phyloP scores from a whole-genome alignment of 2,888 invertebrate species.

The Candidula unifasciata region DNA sequence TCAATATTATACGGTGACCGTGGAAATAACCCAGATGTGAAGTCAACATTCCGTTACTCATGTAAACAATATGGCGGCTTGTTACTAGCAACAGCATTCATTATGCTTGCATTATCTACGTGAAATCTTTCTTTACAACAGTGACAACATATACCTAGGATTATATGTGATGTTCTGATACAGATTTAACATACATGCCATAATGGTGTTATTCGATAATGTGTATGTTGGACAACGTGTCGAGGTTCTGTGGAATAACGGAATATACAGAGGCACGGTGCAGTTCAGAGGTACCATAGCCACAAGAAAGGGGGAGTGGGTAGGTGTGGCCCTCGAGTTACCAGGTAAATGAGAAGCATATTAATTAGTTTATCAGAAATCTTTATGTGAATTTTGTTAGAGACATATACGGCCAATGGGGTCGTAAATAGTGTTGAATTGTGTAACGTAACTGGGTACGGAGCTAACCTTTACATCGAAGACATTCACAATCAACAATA shows the following conservation, averaged over 20 bases:
- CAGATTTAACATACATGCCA: not conserved
- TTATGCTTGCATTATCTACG: too few relatives aligned
- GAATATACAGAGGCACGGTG: slow-evolving; percentile 69
- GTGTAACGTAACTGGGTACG: too few relatives aligned
- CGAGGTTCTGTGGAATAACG: slow-evolving; percentile 68
- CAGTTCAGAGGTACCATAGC: slow-evolving; percentile 73
- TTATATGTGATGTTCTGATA: not conserved
- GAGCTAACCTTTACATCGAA: too few relatives aligned
- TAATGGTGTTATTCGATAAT: slow-evolving; percentile 75
- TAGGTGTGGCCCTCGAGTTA: slow-evolving; percentile 72
- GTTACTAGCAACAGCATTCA: not conserved
- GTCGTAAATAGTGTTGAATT: too few relatives aligned
- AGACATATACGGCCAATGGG: too few relatives aligned
- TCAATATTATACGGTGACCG: too few relatives aligned
- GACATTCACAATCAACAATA: too few relatives aligned
- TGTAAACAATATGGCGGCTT: slow-evolving; percentile 52
- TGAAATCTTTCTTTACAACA: not conserved
- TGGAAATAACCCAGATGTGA: too few relatives aligned
- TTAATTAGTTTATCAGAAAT: too few relatives aligned
- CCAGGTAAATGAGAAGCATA: slow-evolving; percentile 60
- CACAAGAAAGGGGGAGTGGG: slow-evolving; percentile 75
- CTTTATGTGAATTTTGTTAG: too few relatives aligned
- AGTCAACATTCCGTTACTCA: slow-evolving; percentile 28
- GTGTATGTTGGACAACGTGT: slow-evolving; percentile 72
- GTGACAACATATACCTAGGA: too few relatives aligned